Conservation (phyloP, 1,140 invertebrate species). For the Arion vulgaris region DNA sequence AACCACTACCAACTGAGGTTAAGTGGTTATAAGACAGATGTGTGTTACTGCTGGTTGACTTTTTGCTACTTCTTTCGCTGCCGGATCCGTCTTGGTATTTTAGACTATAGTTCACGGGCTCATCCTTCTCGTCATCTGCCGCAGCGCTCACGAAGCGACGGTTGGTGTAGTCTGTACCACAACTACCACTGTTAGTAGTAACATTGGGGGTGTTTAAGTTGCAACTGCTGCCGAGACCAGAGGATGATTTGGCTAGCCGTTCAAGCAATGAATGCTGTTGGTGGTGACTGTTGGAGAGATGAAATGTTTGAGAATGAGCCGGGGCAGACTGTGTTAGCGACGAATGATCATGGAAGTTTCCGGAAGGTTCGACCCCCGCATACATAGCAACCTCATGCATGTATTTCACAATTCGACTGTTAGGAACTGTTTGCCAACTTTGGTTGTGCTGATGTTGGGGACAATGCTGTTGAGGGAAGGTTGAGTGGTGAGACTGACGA, state of each 20-base stretch:
- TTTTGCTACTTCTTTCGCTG: background rate
- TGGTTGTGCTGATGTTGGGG: background rate
- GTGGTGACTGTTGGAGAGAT: background rate
- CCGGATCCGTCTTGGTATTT: slow-evolving; percentile 54
- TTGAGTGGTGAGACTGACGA: background rate
- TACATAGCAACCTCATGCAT: slow-evolving; percentile 71
- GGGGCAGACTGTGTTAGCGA: slow-evolving; percentile 25
- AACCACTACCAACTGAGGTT: background rate
- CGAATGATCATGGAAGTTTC: slow-evolving; percentile 16
- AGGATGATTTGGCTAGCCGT: slow-evolving; percentile 23
- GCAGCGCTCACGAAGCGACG: background rate
- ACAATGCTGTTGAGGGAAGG: background rate
- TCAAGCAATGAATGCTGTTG: slow-evolving; percentile 20
- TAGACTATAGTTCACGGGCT: slow-evolving; percentile 67
- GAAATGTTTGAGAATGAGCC: background rate
- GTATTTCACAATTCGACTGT: slow-evolving; percentile 66
- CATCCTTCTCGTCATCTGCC: slow-evolving; percentile 53
- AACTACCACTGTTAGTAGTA: background rate
- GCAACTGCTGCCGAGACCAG: background rate
- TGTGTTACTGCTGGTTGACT: background rate
- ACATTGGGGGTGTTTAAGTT: background rate
- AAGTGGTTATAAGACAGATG: slow-evolving; percentile 26
- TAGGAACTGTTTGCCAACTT: slow-evolving; percentile 36
- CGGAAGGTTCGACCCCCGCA: slow-evolving; percentile 57
- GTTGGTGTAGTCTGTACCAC: background rate